phyloP scores from a whole-genome alignment of 2,113 vertebrate genomes.

The Phodopus roborovskii region DNA sequence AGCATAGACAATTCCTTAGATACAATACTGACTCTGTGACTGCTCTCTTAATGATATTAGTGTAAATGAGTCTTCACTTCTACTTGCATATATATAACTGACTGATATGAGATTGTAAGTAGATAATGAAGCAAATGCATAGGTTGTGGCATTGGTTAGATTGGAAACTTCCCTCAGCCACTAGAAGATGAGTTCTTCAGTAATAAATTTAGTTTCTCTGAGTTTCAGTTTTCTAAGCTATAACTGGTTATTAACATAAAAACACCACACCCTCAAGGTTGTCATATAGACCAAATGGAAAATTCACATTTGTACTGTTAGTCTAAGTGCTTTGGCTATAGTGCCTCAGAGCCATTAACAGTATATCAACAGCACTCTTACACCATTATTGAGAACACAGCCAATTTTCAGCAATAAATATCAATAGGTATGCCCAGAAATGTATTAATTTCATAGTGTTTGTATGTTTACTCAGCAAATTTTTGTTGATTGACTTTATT shows the following conservation, averaged over 20 bases:
- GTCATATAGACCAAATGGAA: constrained; percentile 10
- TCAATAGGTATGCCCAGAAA: neutral
- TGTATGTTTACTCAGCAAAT: neutral
- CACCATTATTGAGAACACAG: neutral
- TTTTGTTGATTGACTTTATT: neutral
- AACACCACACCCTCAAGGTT: neutral
- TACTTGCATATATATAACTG: neutral
- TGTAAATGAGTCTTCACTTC: neutral
- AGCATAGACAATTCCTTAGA: neutral
- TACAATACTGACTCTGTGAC: neutral
- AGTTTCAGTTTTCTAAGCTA: constrained; percentile 34
- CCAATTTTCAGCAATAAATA: neutral
- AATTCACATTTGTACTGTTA: neutral
- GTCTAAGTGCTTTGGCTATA: neutral
- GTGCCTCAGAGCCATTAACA: neutral
- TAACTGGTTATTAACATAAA: constrained; percentile 18
- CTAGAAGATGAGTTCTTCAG: neutral
- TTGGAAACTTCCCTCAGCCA: neutral
- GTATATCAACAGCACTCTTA: neutral
- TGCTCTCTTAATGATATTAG: neutral
- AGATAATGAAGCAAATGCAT: neutral
- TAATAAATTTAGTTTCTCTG: neutral
- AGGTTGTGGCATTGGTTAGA: neutral
- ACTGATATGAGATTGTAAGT: neutral
- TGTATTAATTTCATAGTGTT: constrained; percentile 13